Conservation (phyloP, 2,113 vertebrate species). For the Porphyrio hochstetteri region DNA sequence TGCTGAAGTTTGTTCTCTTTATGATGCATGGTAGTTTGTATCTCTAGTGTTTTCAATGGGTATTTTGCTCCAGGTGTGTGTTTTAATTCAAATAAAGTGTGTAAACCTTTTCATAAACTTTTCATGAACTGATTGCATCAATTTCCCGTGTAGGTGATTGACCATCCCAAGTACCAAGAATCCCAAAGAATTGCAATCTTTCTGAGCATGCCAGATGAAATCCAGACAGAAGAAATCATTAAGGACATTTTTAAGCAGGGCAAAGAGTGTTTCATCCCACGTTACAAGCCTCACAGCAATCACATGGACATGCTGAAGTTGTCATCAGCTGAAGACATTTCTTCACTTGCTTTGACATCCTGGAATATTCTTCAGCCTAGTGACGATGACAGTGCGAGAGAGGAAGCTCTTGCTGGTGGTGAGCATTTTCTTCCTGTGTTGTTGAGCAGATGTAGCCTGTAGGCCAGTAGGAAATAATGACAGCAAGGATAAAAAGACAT, state of each 20-base stretch:
- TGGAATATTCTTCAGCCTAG: slow-evolving; percentile 92
- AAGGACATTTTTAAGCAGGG: slow-evolving; percentile 82
- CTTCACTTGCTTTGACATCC: slow-evolving; percentile 82
- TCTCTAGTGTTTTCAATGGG: background rate
- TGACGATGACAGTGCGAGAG: slow-evolving; percentile 75
- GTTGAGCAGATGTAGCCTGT: background rate
- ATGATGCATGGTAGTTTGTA: background rate
- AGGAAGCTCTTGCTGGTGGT: slow-evolving; percentile 89
- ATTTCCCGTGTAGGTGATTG: slow-evolving; percentile 78
- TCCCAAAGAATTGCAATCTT: slow-evolving; percentile 88
- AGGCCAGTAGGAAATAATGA: background rate
- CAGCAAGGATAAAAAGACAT: background rate
- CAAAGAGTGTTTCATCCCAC: slow-evolving; percentile 92
- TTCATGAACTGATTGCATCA: background rate
- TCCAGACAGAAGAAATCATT: slow-evolving; percentile 87
- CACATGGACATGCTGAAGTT: slow-evolving; percentile 95
- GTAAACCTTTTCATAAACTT: background rate
- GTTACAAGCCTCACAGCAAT: slow-evolving; percentile 79
- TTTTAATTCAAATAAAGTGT: background rate
- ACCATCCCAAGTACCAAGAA: slow-evolving; percentile 82
- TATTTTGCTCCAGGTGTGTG: background rate
- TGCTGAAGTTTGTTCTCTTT: background rate
- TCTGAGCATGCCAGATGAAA: slow-evolving; percentile 91
- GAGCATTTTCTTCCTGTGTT: background rate
- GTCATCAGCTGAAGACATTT: slow-evolving; percentile 80